Evolutionary conservation across 2,888 invertebrate species (phyloP).

Genomic region (Calameuta pallipes): DNA sequence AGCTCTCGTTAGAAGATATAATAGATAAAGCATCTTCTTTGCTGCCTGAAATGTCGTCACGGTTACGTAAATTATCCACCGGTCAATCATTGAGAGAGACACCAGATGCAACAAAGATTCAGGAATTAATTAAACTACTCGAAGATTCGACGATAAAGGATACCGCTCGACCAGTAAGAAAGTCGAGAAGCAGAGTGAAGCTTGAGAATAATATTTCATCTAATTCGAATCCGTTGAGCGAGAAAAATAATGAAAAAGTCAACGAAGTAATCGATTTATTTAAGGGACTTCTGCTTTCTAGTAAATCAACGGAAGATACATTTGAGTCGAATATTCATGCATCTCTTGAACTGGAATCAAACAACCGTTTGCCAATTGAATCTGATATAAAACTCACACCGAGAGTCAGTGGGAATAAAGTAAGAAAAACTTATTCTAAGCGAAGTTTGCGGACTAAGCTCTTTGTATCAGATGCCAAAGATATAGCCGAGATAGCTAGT

Average conservation of each 20-base stretch:
- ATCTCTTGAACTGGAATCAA: neutral
- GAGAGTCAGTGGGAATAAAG: neutral
- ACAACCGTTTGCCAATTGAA: neutral
- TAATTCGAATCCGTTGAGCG: neutral
- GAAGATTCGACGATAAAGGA: neutral
- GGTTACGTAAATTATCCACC: neutral
- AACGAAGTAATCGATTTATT: neutral
- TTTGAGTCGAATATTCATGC: neutral
- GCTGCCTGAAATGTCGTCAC: neutral
- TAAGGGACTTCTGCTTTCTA: neutral
- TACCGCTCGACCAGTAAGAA: neutral
- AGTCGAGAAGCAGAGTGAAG: neutral
- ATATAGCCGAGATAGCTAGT: neutral
- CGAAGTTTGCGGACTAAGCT: neutral
- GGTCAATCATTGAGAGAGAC: neutral
- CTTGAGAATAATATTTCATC: neutral
- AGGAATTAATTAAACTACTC: neutral
- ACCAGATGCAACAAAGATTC: neutral
- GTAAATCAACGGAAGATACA: neutral
- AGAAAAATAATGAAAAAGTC: neutral
- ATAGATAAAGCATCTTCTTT: neutral
- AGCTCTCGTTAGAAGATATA: neutral
- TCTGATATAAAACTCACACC: neutral
- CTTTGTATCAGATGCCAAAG: neutral
- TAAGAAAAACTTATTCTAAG: neutral